phyloP scores from a whole-genome alignment of 2,888 invertebrate genomes.

The Megamerina dolium region DNA sequence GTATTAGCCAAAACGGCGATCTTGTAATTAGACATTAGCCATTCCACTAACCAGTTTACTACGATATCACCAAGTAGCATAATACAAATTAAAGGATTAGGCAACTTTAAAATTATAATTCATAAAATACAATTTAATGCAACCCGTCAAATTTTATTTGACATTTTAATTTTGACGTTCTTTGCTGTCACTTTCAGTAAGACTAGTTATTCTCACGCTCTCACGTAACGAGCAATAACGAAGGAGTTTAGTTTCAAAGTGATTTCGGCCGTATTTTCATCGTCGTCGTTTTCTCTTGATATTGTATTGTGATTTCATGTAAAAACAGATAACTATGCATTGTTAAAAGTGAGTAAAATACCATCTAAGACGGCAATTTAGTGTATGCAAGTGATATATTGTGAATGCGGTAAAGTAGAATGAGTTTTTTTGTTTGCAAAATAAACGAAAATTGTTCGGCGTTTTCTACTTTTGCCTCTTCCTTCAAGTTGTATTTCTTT shows the following conservation, averaged over 20 bases:
- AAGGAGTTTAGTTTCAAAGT: slow-evolving; percentile 16
- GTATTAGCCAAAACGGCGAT: too few relatives aligned
- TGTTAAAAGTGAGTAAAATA: slow-evolving; percentile 9
- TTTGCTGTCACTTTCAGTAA: too few relatives aligned
- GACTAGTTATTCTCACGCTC: too few relatives aligned
- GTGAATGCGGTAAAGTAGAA: slow-evolving; percentile 1
- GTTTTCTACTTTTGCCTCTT: slow-evolving; percentile 9
- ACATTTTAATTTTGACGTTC: too few relatives aligned
- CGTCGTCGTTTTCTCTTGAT: slow-evolving; percentile 18
- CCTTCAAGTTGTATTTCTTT: not conserved
- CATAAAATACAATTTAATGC: too few relatives aligned
- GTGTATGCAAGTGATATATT: slow-evolving; percentile 8
- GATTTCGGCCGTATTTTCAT: slow-evolving; percentile 20
- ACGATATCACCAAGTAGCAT: too few relatives aligned
- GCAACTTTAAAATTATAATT: too few relatives aligned
- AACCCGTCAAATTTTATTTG: too few relatives aligned
- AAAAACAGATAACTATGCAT: slow-evolving; percentile 6
- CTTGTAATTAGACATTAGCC: too few relatives aligned
- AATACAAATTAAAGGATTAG: too few relatives aligned
- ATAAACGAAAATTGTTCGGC: slow-evolving; percentile 19
- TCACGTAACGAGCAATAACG: too few relatives aligned
- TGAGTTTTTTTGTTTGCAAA: slow-evolving; percentile 9
- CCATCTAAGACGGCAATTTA: slow-evolving; percentile 8
- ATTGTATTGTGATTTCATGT: slow-evolving; percentile 16
- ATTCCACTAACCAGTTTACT: too few relatives aligned